Base-by-base conservation (phyloP, 2,797 vertebrate genomes). In the Notolepis coatsorum region DNA sequence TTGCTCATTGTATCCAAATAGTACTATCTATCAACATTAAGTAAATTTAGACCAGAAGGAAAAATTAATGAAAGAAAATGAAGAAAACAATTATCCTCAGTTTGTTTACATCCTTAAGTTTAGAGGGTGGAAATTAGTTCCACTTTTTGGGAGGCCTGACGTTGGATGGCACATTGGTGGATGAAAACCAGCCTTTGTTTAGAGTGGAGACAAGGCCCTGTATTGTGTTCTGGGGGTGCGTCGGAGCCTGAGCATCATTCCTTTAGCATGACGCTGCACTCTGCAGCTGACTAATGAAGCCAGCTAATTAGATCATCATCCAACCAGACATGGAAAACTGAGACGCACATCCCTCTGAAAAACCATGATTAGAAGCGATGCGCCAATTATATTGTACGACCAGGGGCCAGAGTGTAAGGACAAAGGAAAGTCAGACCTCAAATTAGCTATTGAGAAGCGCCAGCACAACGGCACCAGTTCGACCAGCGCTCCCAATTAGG, bases 271-370 rank as follows among this genome's bases (percentile, higher is more conserved):
- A 88, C 84, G 84, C 80, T 68, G 79, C 76, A 67, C 80, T 83
- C 74, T 82, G 80, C 71, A 73, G 75, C 82, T 84, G 82, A 84
- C 82, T 88, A 89, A 91, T 91, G 85, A 84, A 87, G 81, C 85
- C 77, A 81, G 79, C 69, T 88, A 90, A 91, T 91, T 84, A 84
- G 86, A 89, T 90, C 83, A 87, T 69, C 74, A 80, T 83, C 82
- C 83, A 68, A 63, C 49, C 73, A 79, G 88, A 84, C 76, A 69
- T 64, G 61, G 73, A 86, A 85, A 85, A 87, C 77, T 81, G 75
- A 84, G 68, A 79, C 71, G 72, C 76, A 73, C 76, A 73, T 60
- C 75, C 43, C 77, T 48, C 79, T 64, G 73, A 80, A 80, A 71
- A 80, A 78, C 64, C 65, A 57, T 71, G 70, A 88, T 78, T 77